These are phyloP conservation scores for Pseudorectes ferrugineus DNA, from an alignment of 2,113 vertebrate species.

Conservation along the genomic window DNA sequence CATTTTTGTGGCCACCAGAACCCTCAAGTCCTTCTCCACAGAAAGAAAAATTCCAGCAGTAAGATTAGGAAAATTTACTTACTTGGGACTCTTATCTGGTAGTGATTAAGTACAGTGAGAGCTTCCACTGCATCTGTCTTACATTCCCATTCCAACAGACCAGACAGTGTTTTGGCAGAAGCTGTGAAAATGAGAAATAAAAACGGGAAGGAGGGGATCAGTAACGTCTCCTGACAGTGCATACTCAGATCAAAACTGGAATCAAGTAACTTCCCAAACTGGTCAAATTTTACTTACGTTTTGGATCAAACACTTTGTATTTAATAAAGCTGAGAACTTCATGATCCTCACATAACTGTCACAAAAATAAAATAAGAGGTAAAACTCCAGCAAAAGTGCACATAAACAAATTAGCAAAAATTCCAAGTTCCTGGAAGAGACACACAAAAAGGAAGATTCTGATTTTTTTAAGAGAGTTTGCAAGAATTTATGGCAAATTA, in stretches of 20 bases:
- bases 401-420: not conserved
- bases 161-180: constrained; percentile 94
- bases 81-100: constrained; percentile 98
- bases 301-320: constrained; percentile 95
- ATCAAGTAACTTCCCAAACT: not conserved
- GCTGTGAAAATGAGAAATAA: constrained; percentile 68
- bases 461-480: not conserved
- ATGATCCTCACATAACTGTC: constrained; percentile 91
- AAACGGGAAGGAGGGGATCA: not conserved
- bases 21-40: not conserved
- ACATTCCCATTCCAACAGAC: constrained; percentile 92
- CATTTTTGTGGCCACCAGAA: fast-evolving
- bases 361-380: constrained; percentile 54
- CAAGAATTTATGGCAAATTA: not conserved
- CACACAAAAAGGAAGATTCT: not conserved
- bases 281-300: constrained; percentile 82
- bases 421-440: not conserved
- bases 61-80: constrained; percentile 59
- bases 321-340: constrained; percentile 91
- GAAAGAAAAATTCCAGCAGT: not conserved
- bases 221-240: fast-evolving
- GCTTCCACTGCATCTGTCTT: constrained; percentile 97
- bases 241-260: not conserved
- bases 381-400: not conserved
- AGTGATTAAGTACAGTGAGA: constrained; percentile 95